Evolutionary conservation across 2,797 vertebrate species (phyloP).

Genomic region (Enteromius unitaeniatus): DNA sequence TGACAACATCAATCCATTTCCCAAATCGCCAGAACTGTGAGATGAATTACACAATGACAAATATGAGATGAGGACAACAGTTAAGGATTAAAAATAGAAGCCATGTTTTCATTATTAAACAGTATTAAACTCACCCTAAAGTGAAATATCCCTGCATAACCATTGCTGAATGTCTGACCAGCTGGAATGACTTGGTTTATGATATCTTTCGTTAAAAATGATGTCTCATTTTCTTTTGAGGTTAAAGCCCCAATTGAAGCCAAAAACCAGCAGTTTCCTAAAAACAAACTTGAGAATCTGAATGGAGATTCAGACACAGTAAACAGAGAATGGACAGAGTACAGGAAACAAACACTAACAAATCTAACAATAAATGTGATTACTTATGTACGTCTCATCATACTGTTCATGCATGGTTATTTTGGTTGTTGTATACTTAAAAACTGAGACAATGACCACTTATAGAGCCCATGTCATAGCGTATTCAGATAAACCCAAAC

Average conservation of each 20-base stretch:
- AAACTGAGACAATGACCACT: not conserved
- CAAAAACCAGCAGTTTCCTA: conserved; percentile 79
- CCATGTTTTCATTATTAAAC: not conserved
- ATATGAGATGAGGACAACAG: not conserved
- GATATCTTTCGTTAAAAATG: conserved; percentile 54
- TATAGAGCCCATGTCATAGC: not conserved
- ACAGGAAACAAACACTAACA: not conserved
- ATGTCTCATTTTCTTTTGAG: not conserved
- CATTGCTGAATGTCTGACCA: conserved; percentile 66
- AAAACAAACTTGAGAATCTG: not conserved
- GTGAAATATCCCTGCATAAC: conserved; percentile 75
- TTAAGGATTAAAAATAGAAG: not conserved
- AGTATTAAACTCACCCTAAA: conserved; percentile 67
- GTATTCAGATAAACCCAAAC: not conserved
- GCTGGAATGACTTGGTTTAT: conserved; percentile 66
- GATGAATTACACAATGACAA: not conserved
- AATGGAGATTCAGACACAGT: not conserved
- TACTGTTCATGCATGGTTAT: too few relatives aligned
- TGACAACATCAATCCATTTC: conserved; percentile 78
- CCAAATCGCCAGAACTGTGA: conserved; percentile 78
- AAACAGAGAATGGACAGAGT: too few relatives aligned
- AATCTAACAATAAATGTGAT: not conserved
- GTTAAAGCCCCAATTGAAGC: conserved; percentile 72
- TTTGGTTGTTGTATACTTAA: not conserved
- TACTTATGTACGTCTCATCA: not conserved